Base-by-base conservation (phyloP, 2,113 vertebrate species). In the Rhadina sibilatrix region DNA sequence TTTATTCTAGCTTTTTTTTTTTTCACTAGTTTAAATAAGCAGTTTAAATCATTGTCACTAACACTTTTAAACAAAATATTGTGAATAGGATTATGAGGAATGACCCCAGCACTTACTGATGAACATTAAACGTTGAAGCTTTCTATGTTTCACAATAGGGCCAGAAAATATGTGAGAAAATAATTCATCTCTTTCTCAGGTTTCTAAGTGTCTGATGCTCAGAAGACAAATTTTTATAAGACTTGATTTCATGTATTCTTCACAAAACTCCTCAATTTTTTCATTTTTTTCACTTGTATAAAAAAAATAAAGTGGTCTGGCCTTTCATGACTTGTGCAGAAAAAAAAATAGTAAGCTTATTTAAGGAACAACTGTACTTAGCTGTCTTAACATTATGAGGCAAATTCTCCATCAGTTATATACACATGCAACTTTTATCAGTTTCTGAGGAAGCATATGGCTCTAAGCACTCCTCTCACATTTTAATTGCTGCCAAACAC, bases 401-500 rank as follows among this genome's bases (percentile, higher is more conserved):
- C 74, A 92, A 87, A 79, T 86, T 94, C 70, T 87, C 54, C 86
- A 59, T 66, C 85, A 69, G 65, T 89, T 84, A 56, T 76, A 46
- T 56, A 38, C 77, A 89, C 50, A 61, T 52, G 79, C 75, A 75
- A 90, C 46, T 92, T 80, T 74, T 94, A 94, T 83, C 94, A 87
- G 33, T 86, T 89, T 89, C 59, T 89, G 70, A 90, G 85, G 69
- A 90, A 94, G 83, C 94, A 94, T 70, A 81, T 87, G 88, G 87
- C 47, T 91, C 35, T 85, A 59, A 88, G 82, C 38, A 80, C 27
- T 70, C 21, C 42, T 74, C 75, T 93, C 59, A 18, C 61, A 70
- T 85, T 96, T 91, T 90, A 69, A 59, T 87, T 96, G 74, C 66
- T 93, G 93, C 94, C 95, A 96, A 95, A 57, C 44, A 60, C 81